Base-by-base conservation (phyloP, 2,888 invertebrate genomes). In the Esperia sulphurella region DNA sequence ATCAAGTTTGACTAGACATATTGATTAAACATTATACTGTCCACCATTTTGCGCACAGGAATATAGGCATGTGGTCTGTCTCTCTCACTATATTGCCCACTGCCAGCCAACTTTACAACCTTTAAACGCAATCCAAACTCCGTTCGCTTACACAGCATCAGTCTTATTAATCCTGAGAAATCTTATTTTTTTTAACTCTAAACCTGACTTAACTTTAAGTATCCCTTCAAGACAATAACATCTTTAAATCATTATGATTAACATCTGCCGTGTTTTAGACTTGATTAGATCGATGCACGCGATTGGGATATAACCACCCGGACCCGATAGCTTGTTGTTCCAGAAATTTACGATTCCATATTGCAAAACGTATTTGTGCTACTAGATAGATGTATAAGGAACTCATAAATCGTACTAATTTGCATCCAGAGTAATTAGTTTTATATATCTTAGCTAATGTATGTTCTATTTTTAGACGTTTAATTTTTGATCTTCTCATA, bases 21-120 rank as follows among this genome's bases (percentile, higher is more conserved):
- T 81, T 72, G 83, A 79, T 82, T 79, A 61, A 69, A 75, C 71
- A 78, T 76, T 74, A 55, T 54, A 73, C 72, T 77, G 77, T 75
- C 83, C 76, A 75, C 79, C 82, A 83, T 79, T 76, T 80, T 76
- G 77, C 57, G 58, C 55, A 61, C 47, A 56, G 49, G 48, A 54
- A 51, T 45, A 52, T 46, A 42, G 35, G 45, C 39, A 13, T 8
- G 8, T 39, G 9, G 29, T 39, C 39, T 39, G 10, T 33, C 43
- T 33, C 43, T 42, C 1, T 30, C 14, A 29, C 28, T n/a, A n/a
- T 29, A n/a, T n/a, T n/a, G n/a, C 14, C 5, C 14, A 8, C 41
- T 14, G 12, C 28, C 41, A 28, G 29, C 39, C 14, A 21, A 21
- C 5, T 21, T 5, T 21, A 10, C 33, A 33, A 4, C 7, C 33